phyloP scores from a whole-genome alignment of 30 jellyfish, hydroid and myxozoan species.

The Morbakka virulenta region DNA sequence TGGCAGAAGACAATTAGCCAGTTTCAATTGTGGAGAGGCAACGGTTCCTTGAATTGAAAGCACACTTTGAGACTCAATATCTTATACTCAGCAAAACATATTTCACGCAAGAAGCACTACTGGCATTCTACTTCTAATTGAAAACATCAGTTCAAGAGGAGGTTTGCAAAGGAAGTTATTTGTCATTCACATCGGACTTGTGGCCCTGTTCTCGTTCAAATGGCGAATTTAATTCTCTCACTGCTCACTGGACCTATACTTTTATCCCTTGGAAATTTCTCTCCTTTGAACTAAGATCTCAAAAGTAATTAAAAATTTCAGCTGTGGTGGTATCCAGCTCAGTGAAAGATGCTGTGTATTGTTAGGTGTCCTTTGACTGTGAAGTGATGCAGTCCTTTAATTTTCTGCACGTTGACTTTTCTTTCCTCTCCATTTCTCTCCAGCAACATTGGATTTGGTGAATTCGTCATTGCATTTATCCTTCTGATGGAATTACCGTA shows the following conservation, averaged over 20 bases:
- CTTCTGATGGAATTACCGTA: neutral
- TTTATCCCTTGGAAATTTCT: constrained; percentile 13
- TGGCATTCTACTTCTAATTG: too few species aligned
- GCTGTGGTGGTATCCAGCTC: neutral
- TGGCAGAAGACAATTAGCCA: too few species aligned
- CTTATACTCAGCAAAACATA: too few species aligned
- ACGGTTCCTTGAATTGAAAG: constrained; percentile 16
- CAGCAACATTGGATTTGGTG: constrained; percentile 14
- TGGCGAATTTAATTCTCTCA: neutral
- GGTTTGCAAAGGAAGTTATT: constrained; percentile 17
- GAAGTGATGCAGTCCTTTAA: constrained; percentile 46
- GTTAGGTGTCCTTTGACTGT: constrained; percentile 23
- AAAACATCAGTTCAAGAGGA: too few species aligned
- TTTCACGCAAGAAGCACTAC: too few species aligned
- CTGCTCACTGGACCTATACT: neutral
- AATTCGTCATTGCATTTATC: neutral
- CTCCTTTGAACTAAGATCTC: constrained; percentile 9
- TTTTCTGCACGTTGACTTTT: constrained; percentile 12
- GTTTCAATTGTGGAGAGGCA: constrained; percentile 14
- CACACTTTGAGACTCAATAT: constrained; percentile 41
- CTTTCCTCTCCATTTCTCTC: constrained; percentile 30
- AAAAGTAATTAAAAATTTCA: neutral
- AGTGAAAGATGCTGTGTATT: constrained; percentile 10
- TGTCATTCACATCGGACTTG: too few species aligned
- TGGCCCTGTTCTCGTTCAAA: too few species aligned